phyloP scores from a whole-genome alignment of 2,797 vertebrate genomes.

The Parotocinclus haroldoi region DNA sequence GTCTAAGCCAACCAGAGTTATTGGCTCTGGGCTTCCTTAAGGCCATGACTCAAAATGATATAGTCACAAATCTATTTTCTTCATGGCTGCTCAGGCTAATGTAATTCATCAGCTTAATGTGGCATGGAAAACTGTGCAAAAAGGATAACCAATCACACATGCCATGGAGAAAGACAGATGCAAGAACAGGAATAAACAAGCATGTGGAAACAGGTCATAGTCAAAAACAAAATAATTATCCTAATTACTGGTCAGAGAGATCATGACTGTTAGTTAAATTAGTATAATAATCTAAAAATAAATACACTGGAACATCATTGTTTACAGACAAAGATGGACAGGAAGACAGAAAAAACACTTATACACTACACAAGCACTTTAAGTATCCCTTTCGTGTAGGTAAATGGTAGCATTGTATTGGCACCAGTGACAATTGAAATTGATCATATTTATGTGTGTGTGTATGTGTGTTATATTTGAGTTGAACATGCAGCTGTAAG shows the following conservation, averaged over 20 bases:
- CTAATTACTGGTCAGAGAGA: not conserved
- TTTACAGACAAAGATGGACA: too few relatives aligned
- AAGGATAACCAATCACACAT: conserved; percentile 39
- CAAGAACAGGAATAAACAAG: not conserved
- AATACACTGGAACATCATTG: too few relatives aligned
- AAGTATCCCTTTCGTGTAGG: too few relatives aligned
- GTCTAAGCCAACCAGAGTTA: conserved; percentile 29
- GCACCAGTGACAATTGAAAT: too few relatives aligned
- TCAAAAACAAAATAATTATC: not conserved
- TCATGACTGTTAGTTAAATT: too few relatives aligned
- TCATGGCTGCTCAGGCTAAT: conserved; percentile 43
- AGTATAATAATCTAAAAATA: too few relatives aligned
- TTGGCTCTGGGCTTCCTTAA: conserved; percentile 21
- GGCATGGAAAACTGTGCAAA: conserved; percentile 31
- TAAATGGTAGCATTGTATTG: too few relatives aligned
- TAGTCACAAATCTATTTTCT: conserved; percentile 47
- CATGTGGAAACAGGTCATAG: not conserved
- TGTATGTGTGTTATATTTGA: too few relatives aligned
- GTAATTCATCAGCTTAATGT: conserved; percentile 55
- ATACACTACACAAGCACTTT: too few relatives aligned
- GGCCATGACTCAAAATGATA: conserved; percentile 33
- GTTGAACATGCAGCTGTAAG: too few relatives aligned
- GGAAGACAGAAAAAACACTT: too few relatives aligned
- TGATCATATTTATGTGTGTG: too few relatives aligned
- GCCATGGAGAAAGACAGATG: not conserved